Conservation (phyloP, 1,140 invertebrate genomes). For the Himalopsyche phryganea region DNA sequence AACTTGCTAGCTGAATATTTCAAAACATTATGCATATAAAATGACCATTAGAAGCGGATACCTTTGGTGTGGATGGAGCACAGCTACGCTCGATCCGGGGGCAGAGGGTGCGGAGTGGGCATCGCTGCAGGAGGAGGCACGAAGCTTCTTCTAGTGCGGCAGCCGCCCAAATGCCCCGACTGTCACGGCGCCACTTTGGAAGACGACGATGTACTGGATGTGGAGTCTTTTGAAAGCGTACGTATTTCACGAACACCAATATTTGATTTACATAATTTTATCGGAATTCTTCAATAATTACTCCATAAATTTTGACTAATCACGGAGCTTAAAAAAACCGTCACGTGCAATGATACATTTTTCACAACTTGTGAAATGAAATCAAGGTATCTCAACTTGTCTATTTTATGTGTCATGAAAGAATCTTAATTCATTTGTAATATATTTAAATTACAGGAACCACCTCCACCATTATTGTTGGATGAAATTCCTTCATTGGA, state of each 20-base stretch:
- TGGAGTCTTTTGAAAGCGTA: slow-evolving; percentile 30
- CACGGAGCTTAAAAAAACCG: too few relatives aligned
- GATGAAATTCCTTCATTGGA: slow-evolving; percentile 30
- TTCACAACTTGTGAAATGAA: too few relatives aligned
- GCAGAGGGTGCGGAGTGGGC: neutral
- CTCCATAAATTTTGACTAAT: too few relatives aligned
- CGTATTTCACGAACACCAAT: too few relatives aligned
- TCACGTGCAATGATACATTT: too few relatives aligned
- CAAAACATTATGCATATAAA: too few relatives aligned
- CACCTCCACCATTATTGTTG: slow-evolving; percentile 23
- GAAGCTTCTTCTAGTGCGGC: slow-evolving; percentile 25
- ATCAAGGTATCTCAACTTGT: too few relatives aligned
- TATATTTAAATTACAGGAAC: slow-evolving; percentile 30
- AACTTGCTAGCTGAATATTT: too few relatives aligned
- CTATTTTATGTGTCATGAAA: too few relatives aligned
- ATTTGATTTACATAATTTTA: neutral
- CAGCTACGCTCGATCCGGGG: slow-evolving; percentile 28
- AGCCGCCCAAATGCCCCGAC: slow-evolving; percentile 29
- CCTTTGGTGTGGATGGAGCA: slow-evolving; percentile 33
- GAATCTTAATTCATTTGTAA: too few relatives aligned
- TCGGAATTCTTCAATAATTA: neutral
- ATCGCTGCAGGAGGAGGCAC: slow-evolving; percentile 1
- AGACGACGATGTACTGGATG: slow-evolving; percentile 21
- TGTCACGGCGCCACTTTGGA: slow-evolving; percentile 19
- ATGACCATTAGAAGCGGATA: slow-evolving; percentile 16